phyloP scores from a whole-genome alignment of 2,888 invertebrate genomes.

The Ditula angustiorana region DNA sequence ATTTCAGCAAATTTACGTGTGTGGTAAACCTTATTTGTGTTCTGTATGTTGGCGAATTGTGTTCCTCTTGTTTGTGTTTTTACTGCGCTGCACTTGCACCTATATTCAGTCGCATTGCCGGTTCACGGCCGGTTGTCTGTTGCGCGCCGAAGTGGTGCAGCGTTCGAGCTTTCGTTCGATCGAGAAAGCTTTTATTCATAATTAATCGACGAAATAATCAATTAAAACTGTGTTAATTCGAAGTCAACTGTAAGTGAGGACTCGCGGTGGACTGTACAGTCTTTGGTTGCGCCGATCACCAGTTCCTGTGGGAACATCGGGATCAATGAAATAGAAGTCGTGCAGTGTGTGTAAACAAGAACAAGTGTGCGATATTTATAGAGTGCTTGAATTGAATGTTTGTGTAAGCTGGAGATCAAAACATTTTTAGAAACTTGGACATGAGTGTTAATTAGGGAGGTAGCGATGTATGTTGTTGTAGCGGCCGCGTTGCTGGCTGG shows the following conservation, averaged over 20 bases:
- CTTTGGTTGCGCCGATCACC: no score
- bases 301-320: constrained; percentile 3
- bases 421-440: constrained; percentile 15
- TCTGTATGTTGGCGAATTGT: constrained; percentile 16
- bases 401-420: constrained; percentile 16
- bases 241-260: constrained; percentile 8
- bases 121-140: constrained; percentile 39
- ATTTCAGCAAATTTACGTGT: not conserved
- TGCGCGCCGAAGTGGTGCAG: constrained; percentile 19
- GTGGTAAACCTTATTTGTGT: constrained; percentile 4
- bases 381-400: constrained; percentile 30
- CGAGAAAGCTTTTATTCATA: constrained; percentile 25
- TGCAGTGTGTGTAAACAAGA: constrained; percentile 38
- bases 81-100: constrained; percentile 31
- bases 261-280: not conserved
- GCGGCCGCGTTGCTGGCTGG: constrained; percentile 25
- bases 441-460: constrained; percentile 22
- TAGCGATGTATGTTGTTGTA: constrained; percentile 22
- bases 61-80: constrained; percentile 33
- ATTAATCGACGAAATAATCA: constrained; percentile 28
- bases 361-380: constrained; percentile 30
- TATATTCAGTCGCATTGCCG: constrained; percentile 32
- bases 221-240: constrained; percentile 16
- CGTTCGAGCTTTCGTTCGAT: constrained; percentile 34
- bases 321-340: constrained; percentile 30